Percentiles rank a stretch among this genome's conserved stretches.
These are phyloP conservation scores for Acrocephalus scirpaceus DNA, from an alignment of 2,797 vertebrate species.

Conservation along the genomic window DNA sequence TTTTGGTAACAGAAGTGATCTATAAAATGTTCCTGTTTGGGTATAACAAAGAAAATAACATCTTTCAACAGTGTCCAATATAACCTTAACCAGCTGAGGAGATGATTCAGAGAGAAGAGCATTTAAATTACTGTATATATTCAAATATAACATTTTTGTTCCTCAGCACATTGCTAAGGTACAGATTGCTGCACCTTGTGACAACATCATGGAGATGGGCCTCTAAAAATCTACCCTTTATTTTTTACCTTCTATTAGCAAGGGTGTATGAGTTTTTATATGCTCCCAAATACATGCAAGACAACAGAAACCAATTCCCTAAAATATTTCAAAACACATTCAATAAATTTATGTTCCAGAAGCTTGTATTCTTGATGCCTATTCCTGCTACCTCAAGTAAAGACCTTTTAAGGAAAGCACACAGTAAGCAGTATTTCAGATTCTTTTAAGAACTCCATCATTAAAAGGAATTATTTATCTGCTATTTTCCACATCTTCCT, in stretches of 20 bases:
- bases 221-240: not conserved
- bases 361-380: not conserved
- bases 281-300: not conserved
- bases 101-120: not conserved
- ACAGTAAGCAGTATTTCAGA: not conserved
- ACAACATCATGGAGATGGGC: not conserved
- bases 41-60: not conserved
- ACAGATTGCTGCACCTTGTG: not conserved
- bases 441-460: not conserved
- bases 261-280: rapidly evolving
- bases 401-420: not conserved
- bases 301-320: not conserved
- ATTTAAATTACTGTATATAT: not conserved
- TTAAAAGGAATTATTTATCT: not conserved
- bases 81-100: not conserved
- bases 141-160: not conserved
- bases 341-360: not conserved
- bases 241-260: not conserved
- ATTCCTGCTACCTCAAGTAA: not conserved
- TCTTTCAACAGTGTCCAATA: not conserved
- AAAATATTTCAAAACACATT: not conserved
- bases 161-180: not conserved
- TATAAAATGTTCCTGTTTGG: not conserved
- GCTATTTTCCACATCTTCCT: not conserved
- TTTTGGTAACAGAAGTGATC: not conserved